Conservation (phyloP, 2,113 vertebrate genomes). For the Varanus komodoensis region DNA sequence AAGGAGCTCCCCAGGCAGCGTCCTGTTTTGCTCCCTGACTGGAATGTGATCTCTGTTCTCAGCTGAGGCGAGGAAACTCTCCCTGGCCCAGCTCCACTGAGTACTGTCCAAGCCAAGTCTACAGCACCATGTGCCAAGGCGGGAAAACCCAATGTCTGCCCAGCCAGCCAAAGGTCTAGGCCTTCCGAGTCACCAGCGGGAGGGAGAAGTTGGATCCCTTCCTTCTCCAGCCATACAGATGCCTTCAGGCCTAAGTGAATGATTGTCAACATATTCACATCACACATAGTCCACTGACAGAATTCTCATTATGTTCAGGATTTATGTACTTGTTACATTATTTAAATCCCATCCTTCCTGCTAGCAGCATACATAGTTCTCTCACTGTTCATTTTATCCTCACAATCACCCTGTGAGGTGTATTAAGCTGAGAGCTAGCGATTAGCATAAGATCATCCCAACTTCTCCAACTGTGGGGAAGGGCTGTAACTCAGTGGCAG, state of each 20-base stretch:
- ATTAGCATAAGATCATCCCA: neutral
- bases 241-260: neutral
- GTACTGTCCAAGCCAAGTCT: neutral
- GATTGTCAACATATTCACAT: slow-evolving; percentile 5
- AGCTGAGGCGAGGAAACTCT: slow-evolving; percentile 17
- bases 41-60: slow-evolving; percentile 20
- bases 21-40: slow-evolving; percentile 15
- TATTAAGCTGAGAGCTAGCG: neutral
- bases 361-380: too few species aligned
- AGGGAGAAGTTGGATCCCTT: neutral
- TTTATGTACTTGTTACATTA: neutral
- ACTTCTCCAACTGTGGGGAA: neutral
- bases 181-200: neutral
- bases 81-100: slow-evolving; percentile 23
- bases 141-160: neutral
- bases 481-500: neutral
- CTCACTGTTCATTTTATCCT: neutral
- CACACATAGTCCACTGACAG: neutral
- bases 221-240: neutral
- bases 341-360: neutral
- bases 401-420: neutral
- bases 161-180: neutral
- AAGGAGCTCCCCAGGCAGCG: neutral
- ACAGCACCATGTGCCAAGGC: neutral
- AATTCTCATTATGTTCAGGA: neutral